Conservation (phyloP, 2,113 vertebrate genomes). For the Nymphicus hollandicus region DNA sequence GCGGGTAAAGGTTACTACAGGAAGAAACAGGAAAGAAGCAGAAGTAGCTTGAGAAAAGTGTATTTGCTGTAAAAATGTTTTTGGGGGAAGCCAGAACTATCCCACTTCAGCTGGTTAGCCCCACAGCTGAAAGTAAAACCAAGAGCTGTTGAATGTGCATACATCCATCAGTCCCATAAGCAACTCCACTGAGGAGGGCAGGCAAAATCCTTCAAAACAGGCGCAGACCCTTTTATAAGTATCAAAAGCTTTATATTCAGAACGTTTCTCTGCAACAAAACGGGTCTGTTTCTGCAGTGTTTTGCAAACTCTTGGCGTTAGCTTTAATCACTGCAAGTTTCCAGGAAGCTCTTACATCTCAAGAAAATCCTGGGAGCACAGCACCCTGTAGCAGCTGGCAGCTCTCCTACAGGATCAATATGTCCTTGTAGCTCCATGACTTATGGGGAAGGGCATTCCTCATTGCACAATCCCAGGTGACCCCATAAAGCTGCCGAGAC, state of each 20-base stretch:
- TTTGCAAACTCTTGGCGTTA: background rate
- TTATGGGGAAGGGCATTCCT: background rate
- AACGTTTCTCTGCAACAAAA: background rate
- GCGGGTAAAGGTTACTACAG: background rate
- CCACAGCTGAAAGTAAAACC: background rate
- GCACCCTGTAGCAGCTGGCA: background rate
- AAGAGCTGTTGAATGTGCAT: background rate
- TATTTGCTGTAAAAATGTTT: background rate
- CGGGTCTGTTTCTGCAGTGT: background rate
- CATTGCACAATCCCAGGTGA: background rate
- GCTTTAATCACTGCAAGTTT: background rate
- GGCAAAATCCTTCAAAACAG: background rate
- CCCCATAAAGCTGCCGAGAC: background rate
- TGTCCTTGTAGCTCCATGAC: background rate
- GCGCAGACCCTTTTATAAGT: background rate
- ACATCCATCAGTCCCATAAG: background rate
- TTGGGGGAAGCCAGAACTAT: background rate
- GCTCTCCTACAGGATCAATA: background rate
- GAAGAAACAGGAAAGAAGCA: background rate
- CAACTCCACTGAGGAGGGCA: background rate
- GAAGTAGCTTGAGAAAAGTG: background rate
- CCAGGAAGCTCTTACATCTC: background rate
- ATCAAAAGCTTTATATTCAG: background rate
- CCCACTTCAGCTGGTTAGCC: background rate
- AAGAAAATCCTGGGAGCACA: background rate